Percentiles rank a stretch among this genome's conserved stretches.
Evolutionary conservation across 2,888 invertebrate genomes (phyloP).

Genomic region (Macaria notata): DNA sequence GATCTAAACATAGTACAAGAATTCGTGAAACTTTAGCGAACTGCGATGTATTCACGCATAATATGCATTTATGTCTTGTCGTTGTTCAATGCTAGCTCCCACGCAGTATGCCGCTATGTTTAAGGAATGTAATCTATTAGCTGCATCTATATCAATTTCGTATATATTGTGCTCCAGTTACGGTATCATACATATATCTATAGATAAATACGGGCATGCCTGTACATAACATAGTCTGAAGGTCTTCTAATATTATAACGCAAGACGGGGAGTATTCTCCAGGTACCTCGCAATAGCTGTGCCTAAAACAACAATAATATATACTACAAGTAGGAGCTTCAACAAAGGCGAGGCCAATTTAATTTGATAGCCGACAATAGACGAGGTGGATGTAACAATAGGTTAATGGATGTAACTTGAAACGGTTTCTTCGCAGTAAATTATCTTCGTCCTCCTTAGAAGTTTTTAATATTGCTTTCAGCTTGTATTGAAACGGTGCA

Average conservation of each 20-base stretch:
- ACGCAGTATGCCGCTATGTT: slow-evolving; percentile 10
- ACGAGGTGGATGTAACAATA: slow-evolving; percentile 11
- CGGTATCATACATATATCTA: not conserved
- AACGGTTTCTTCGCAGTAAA: slow-evolving; percentile 10
- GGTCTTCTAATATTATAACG: not conserved
- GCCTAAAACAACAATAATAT: slow-evolving; percentile 13
- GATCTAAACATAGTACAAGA: slow-evolving; percentile 9
- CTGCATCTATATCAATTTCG: not conserved
- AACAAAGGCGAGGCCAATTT: slow-evolving; percentile 18
- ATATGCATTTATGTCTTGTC: slow-evolving; percentile 7
- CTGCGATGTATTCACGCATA: too few relatives aligned
- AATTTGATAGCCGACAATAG: slow-evolving; percentile 13
- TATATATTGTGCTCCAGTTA: not conserved
- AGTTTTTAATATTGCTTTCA: slow-evolving; percentile 12
- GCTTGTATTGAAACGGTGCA: slow-evolving; percentile 2
- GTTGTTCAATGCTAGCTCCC: slow-evolving; percentile 9
- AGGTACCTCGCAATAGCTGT: slow-evolving; percentile 4
- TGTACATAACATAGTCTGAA: too few relatives aligned
- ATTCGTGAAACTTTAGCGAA: slow-evolving; percentile 8
- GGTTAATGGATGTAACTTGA: slow-evolving; percentile 20
- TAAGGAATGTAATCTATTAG: slow-evolving; percentile 12
- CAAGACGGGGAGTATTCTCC: slow-evolving; percentile 2
- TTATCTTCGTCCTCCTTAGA: slow-evolving; percentile 8
- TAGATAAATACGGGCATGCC: too few relatives aligned
- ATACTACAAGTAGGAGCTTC: slow-evolving; percentile 14